Base-by-base conservation (phyloP, 2,888 invertebrate species). In the Eurois occulta region DNA sequence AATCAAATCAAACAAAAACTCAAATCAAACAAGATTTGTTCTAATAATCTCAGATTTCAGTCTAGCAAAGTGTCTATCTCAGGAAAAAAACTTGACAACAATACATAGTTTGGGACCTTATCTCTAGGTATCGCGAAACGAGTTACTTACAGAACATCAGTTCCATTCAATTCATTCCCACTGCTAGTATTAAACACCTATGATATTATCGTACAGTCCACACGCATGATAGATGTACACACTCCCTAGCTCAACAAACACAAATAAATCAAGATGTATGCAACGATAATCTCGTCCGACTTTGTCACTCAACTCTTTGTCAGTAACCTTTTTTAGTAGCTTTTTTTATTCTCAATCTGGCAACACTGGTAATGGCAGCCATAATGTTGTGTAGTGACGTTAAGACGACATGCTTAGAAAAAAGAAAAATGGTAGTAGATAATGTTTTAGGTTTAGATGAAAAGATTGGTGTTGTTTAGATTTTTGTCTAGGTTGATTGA, bases 241-340 rank as follows among this genome's bases (percentile, higher is more conserved):
- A 92, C 90, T 91, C 86, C 87, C 90, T 91, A 88, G 88, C 90
- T 91, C 91, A 92, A 93, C 93, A 92, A 92, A 93, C 91, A 91
- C 88, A 90, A 92, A 94, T 93, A 92, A 93, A 94, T 94, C 94
- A 93, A 94, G 94, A 94, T 94, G 91, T 88, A 86, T 86, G 82
- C 86, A 85, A 78, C 86, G 94, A 94, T 94, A 92, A 93, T 93
- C 93, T 90, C 87, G 90, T 90, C 91, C 89, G 92, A 91, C 93
- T 93, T 93, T 93, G 94, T 94, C 94, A 93, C 93, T 94, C 91
- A 92, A 89, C 90, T 93, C 91, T 92, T 93, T 93, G 91, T 91
- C 83, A 86, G 82, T 87, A 85, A 81, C 72, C 70, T 75, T 84
- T 91, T 88, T 91, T 90, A 88, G 88, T 88, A 86, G 86, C 83